phyloP scores from a whole-genome alignment of 2,888 invertebrate species.

The Drosophila imparisetae region DNA sequence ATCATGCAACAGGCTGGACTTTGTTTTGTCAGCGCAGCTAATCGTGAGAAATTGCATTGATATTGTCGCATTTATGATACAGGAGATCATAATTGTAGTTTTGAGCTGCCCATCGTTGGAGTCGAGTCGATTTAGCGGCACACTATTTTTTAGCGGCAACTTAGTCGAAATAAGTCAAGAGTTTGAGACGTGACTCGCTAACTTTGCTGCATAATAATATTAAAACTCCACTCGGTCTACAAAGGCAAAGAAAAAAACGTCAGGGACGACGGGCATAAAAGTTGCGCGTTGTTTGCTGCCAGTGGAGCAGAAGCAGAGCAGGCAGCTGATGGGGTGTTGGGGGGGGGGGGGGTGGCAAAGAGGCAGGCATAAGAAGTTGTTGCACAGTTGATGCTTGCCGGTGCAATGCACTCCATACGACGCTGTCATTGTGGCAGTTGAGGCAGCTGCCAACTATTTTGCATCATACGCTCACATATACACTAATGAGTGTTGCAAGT shows the following conservation, averaged over 20 bases:
- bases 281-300: constrained; percentile 74
- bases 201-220: constrained; percentile 76
- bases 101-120: constrained; percentile 21
- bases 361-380: constrained; percentile 53
- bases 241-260: constrained; percentile 30
- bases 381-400: constrained; percentile 59
- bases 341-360: constrained; percentile 24
- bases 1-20: constrained; percentile 50
- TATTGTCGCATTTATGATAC: constrained; percentile 39
- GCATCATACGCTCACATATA: constrained; percentile 54
- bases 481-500: constrained; percentile 51
- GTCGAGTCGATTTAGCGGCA: constrained; percentile 35
- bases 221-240: constrained; percentile 58
- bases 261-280: constrained; percentile 65
- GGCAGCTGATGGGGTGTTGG: neutral
- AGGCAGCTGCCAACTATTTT: constrained; percentile 78
- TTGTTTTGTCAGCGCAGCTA: constrained; percentile 35
- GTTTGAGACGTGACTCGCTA: constrained; percentile 56
- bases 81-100: constrained; percentile 34
- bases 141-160: constrained; percentile 45
- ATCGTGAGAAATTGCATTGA: constrained; percentile 60
- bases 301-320: constrained; percentile 65
- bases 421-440: constrained; percentile 59
- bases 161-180: constrained; percentile 57
- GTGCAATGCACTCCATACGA: constrained; percentile 69